A percentile compares a stretch with the other conserved stretches of the same genome.
Evolutionary conservation across 2,797 vertebrate genomes (phyloP).

Genomic region (Alfaro cultratus): DNA sequence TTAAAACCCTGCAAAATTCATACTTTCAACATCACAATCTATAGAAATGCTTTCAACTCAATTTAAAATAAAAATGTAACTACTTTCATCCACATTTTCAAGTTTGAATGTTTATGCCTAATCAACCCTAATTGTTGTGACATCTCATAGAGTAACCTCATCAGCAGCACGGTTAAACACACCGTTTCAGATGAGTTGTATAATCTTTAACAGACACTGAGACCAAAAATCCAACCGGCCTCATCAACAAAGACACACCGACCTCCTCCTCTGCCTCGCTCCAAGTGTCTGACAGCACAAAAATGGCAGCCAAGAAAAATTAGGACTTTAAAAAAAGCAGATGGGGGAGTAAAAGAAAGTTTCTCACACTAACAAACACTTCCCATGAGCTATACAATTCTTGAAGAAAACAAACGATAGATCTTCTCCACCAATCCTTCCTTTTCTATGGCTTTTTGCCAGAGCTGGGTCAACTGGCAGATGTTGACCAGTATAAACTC

Average conservation of each 20-base stretch:
- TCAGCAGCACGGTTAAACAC: not conserved
- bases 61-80: not conserved
- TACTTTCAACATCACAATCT: not conserved
- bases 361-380: constrained; percentile 30
- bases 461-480: constrained; percentile 35
- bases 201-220: constrained; percentile 16
- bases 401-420: constrained; percentile 60
- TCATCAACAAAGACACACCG: constrained; percentile 42
- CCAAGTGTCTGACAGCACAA: constrained; percentile 44
- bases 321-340: constrained; percentile 35
- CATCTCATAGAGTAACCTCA: not conserved
- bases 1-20: not conserved
- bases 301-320: constrained; percentile 65
- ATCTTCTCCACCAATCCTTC: constrained; percentile 23
- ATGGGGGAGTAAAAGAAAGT: constrained; percentile 44
- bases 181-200: not conserved
- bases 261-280: constrained; percentile 28
- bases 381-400: constrained; percentile 40
- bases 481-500: constrained; percentile 41
- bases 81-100: not conserved
- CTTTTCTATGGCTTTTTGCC: constrained; percentile 21
- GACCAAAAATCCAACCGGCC: constrained; percentile 8
- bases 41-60: not conserved
- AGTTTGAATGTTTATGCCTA: constrained; percentile 14
- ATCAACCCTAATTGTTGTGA: constrained; percentile 2